Conservation (phyloP, 2,888 invertebrate species). For the Athalia circularis region DNA sequence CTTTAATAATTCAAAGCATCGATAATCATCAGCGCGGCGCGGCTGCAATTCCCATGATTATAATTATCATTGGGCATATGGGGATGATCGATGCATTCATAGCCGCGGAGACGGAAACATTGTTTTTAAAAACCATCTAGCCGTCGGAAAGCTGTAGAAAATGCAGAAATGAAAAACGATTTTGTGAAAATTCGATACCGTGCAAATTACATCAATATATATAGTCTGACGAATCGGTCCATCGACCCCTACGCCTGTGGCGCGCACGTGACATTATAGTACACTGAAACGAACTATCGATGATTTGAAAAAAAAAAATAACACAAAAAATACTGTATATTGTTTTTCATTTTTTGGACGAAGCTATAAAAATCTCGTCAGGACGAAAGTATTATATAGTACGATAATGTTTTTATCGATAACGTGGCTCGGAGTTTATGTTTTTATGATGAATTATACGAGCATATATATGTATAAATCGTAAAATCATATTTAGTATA, state of each 20-base stretch:
- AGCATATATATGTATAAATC: too few species aligned
- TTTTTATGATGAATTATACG: too few species aligned
- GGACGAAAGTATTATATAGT: too few species aligned
- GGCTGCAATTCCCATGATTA: not conserved
- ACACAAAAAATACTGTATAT: too few species aligned
- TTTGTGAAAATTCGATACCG: not conserved
- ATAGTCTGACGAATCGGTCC: conserved; percentile 9
- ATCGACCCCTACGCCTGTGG: not conserved
- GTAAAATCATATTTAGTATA: too few species aligned
- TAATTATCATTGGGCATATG: not conserved
- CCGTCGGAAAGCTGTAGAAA: not conserved
- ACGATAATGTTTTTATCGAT: too few species aligned
- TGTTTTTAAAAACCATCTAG: not conserved
- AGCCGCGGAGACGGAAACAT: not conserved
- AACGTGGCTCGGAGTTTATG: too few species aligned
- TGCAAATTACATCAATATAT: conserved; percentile 17
- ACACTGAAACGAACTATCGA: too few species aligned
- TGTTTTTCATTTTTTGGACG: too few species aligned
- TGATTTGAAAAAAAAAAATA: too few species aligned
- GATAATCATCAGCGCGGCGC: not conserved
- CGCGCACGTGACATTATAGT: too few species aligned
- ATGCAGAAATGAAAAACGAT: not conserved
- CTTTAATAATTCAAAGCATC: not conserved
- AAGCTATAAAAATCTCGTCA: too few species aligned
- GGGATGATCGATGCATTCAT: not conserved